phyloP scores from a whole-genome alignment of 1,140 invertebrate genomes.

The honey bee (Apis mellifera) region DNA sequence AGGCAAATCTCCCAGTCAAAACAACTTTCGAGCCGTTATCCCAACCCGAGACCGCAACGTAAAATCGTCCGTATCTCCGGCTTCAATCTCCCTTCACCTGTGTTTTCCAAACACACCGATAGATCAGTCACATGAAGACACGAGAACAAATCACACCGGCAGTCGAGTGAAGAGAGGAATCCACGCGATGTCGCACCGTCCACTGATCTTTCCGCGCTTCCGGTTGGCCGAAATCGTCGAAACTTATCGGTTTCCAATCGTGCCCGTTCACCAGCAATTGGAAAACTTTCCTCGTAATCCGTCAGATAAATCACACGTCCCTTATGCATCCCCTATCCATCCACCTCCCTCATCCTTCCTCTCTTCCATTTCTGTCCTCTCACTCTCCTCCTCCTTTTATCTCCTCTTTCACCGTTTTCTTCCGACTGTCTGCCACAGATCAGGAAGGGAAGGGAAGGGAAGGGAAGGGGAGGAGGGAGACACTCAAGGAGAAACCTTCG shows the following conservation, averaged over 20 bases:
- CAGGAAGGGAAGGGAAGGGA: not conserved
- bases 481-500: not conserved
- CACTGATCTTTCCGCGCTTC: conserved; percentile 50
- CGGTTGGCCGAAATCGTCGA: conserved; percentile 26
- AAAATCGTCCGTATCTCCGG: too few species aligned
- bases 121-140: too few species aligned
- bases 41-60: too few species aligned
- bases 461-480: not conserved
- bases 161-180: not conserved
- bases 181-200: conserved; percentile 20
- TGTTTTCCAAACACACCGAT: too few species aligned
- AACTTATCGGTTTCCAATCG: conserved; percentile 72
- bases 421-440: conserved; percentile 1
- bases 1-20: too few species aligned
- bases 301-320: conserved; percentile 70
- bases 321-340: conserved; percentile 39
- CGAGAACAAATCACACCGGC: not conserved
- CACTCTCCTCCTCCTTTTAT: not conserved
- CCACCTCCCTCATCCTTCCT: not conserved
- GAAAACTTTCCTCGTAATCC: conserved; percentile 74
- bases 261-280: conserved; percentile 68
- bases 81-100: too few species aligned
- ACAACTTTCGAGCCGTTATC: too few species aligned
- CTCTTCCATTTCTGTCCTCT: not conserved
- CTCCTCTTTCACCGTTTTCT: not conserved